phyloP scores from a whole-genome alignment of 2,797 vertebrate genomes.

The Gadopsis bispinosus region DNA sequence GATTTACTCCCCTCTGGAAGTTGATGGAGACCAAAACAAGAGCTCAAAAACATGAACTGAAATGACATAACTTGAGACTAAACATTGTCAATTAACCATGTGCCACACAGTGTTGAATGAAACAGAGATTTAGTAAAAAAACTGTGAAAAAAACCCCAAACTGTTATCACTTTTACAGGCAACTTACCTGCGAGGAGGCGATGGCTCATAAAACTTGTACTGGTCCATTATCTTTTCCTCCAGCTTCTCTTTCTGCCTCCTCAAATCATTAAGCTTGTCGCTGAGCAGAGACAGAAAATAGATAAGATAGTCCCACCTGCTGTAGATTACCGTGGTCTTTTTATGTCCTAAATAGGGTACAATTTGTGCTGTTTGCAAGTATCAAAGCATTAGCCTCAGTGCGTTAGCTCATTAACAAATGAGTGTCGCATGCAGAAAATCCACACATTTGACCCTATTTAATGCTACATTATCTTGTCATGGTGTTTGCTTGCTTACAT shows the following conservation, averaged over 20 bases:
- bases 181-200: slow-evolving; percentile 92
- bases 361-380: not conserved
- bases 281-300: slow-evolving; percentile 72
- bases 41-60: not conserved
- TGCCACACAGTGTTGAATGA: not conserved
- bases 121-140: not conserved
- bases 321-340: slow-evolving; percentile 6
- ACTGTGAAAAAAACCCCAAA: too few species aligned
- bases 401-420: not conserved
- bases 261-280: slow-evolving; percentile 96
- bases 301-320: not conserved
- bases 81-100: not conserved
- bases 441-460: not conserved
- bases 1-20: not conserved
- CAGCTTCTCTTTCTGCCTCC: slow-evolving; percentile 97
- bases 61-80: not conserved
- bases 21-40: not conserved
- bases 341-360: not conserved
- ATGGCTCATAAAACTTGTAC: slow-evolving; percentile 98
- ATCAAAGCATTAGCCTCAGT: not conserved
- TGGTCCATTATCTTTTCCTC: slow-evolving; percentile 99
- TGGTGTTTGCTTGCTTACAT: slow-evolving; percentile 84
- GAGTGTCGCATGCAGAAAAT: not conserved
- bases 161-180: not conserved
- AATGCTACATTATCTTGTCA: not conserved